phyloP scores from a whole-genome alignment of 2,888 invertebrate species.

The Adelphocoris suturalis region DNA sequence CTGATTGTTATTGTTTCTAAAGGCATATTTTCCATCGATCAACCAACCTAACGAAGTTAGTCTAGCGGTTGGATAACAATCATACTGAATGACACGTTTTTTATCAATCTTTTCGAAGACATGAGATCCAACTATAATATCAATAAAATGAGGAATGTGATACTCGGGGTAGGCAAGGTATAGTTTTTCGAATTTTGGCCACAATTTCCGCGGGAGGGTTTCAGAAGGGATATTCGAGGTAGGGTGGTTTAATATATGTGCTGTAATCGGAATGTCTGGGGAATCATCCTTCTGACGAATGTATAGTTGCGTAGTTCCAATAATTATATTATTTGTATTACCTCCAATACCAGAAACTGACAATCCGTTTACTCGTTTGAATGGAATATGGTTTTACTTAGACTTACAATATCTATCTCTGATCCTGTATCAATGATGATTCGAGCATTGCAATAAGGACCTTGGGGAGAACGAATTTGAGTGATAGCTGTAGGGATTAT shows the following conservation, averaged over 20 bases:
- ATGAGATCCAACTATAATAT: background rate
- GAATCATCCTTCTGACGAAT: background rate
- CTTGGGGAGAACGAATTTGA: background rate
- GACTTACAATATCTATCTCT: constrained; percentile 20
- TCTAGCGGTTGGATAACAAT: constrained; percentile 10
- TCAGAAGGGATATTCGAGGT: background rate
- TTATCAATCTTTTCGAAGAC: background rate
- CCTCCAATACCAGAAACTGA: constrained; percentile 1
- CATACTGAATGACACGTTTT: background rate
- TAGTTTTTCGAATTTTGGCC: background rate
- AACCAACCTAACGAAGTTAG: background rate
- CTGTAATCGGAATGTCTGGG: background rate
- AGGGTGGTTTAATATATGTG: background rate
- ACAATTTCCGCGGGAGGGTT: background rate
- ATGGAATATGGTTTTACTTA: background rate
- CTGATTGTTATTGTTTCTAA: no score
- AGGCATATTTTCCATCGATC: background rate
- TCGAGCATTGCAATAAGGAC: constrained; percentile 6
- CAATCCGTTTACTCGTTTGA: background rate
- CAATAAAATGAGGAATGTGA: background rate
- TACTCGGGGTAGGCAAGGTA: background rate
- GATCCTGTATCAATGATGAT: constrained; percentile 7
- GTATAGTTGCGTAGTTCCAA: background rate
- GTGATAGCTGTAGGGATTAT: background rate
- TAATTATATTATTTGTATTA: background rate